Conservation (phyloP, 2,797 vertebrate species). For the Oreochromis grahami region DNA sequence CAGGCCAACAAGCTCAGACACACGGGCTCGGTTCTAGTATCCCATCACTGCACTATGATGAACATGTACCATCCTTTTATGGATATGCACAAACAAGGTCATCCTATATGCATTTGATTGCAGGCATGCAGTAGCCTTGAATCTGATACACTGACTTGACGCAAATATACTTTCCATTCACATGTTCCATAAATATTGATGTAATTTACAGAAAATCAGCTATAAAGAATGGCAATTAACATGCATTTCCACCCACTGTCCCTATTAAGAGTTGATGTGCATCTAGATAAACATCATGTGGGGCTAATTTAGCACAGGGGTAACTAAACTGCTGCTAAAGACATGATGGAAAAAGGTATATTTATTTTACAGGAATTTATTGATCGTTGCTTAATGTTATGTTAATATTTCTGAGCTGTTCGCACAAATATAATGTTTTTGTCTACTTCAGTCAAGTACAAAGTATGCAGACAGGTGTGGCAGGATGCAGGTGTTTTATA, state of each 20-base stretch:
- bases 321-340: background rate
- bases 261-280: background rate
- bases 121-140: background rate
- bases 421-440: background rate
- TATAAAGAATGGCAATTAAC: background rate
- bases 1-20: slow-evolving; percentile 13
- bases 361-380: background rate
- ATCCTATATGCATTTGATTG: background rate
- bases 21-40: background rate
- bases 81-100: background rate
- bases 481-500: background rate
- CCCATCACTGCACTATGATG: background rate
- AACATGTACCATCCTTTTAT: background rate
- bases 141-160: background rate
- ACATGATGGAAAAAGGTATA: background rate
- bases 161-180: background rate
- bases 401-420: background rate
- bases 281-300: background rate
- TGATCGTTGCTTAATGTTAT: background rate
- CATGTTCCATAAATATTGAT: background rate
- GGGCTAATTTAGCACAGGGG: background rate
- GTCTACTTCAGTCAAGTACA: background rate
- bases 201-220: background rate
- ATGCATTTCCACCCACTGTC: background rate
- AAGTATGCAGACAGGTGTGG: background rate